Base-by-base conservation (phyloP, 2,113 vertebrate species). In the Litocranius walleri region DNA sequence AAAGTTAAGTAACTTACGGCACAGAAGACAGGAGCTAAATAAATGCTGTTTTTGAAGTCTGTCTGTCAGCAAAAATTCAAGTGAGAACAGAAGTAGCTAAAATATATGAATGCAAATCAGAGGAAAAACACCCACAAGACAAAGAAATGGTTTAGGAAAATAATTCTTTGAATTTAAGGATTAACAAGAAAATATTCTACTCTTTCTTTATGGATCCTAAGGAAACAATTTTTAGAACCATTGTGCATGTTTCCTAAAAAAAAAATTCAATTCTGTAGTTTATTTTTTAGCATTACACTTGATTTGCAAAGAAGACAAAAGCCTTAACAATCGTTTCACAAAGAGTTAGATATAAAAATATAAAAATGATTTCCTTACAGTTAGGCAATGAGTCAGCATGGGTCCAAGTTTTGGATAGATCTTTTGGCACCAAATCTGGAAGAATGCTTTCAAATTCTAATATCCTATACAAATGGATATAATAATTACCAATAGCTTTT, bases 361-460 rank as follows among this genome's bases (percentile, higher is more conserved):
- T 90, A 74, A 94, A 94, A 95, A 95, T 6, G 12, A 78, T 48
- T 97, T 97, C 78, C 19, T 82, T 62, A 84, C 83, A 77, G 48
- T 52, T 87, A 93, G 96, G 64, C 71, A 59, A 43, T 91, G 74
- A 95, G 40, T 94, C 95, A 97, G 91, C 61, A 59, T 36, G 77
- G 71, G 59, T 84, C 77, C 43, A 57, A 50, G 43, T 27, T 96
- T 95, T 91, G 45, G 56, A 86, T 71, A 82, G 59, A 88, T 91
- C 43, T 88, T 59, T 88, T 82, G 93, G 91, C 83, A 84, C 4
- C 16, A 56, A 27, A 43, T 77, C 40, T 88, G 61, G 33, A 21
- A 90, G 93, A 96, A 94, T 82, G 85, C 30, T 82, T 91, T 88
- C 56, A 67, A 91, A 92, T 21, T 89, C 83, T 95, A 83, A 89